A percentile compares a stretch with the other conserved stretches of the same genome.
phyloP scores from a whole-genome alignment of 1,140 invertebrate species.

The Drosophila setifemur region DNA sequence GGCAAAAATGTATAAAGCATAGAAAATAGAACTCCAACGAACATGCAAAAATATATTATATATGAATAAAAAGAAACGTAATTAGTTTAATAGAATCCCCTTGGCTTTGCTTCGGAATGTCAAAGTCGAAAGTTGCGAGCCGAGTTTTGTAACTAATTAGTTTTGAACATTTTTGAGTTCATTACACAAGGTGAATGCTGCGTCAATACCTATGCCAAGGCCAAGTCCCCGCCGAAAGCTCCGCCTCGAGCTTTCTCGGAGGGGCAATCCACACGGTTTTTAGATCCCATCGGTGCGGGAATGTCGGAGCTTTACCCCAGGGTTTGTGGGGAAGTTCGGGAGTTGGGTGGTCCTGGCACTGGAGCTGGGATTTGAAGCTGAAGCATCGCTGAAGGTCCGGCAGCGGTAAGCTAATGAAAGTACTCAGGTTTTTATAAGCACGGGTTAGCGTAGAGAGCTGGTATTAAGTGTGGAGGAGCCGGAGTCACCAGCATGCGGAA shows the following conservation, averaged over 20 bases:
- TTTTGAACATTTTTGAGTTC: conserved; percentile 62
- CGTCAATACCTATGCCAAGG: conserved; percentile 58
- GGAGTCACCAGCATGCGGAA: conserved; percentile 41
- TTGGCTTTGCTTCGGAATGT: not conserved
- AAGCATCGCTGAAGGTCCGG: conserved; percentile 37
- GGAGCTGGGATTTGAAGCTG: conserved; percentile 14
- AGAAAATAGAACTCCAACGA: conserved; percentile 42
- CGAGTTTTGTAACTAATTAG: conserved; percentile 61
- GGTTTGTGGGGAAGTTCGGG: conserved; percentile 8
- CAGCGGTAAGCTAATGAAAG: conserved; percentile 74
- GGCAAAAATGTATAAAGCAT: conserved; percentile 47
- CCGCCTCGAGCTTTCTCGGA: conserved; percentile 39
- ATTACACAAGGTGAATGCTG: conserved; percentile 48
- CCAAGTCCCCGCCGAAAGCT: conserved; percentile 6
- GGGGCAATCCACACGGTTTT: conserved; percentile 31
- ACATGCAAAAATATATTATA: conserved; percentile 48
- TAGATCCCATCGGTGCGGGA: conserved; percentile 36
- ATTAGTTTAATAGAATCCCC: conserved; percentile 67
- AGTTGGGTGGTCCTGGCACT: not conserved
- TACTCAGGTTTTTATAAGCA: conserved; percentile 54
- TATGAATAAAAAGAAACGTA: conserved; percentile 65
- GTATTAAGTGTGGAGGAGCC: conserved; percentile 48
- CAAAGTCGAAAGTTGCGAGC: conserved; percentile 14
- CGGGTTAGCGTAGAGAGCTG: conserved; percentile 54
- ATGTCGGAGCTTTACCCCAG: conserved; percentile 37